These are phyloP conservation scores for Abrostola triplasia DNA, from an alignment of 2,888 invertebrate genomes.

Conservation along the genomic window DNA sequence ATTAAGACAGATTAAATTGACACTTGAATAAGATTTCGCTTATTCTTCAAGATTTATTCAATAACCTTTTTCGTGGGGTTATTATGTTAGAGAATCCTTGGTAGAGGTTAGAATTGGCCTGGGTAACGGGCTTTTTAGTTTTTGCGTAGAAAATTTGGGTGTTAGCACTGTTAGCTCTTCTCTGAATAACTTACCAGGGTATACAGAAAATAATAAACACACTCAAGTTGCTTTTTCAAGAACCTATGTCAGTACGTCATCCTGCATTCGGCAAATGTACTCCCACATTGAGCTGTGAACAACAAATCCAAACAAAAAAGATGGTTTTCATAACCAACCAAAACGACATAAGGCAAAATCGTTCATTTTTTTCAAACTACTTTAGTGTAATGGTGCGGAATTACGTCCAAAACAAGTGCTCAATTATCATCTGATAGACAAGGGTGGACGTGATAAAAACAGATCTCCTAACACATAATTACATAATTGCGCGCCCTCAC, in stretches of 20 bases:
- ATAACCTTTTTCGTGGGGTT: no score
- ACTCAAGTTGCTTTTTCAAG: neutral
- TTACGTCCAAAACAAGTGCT: conserved; percentile 84
- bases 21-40: no score
- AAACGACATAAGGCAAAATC: conserved; percentile 65
- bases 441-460: conserved; percentile 89
- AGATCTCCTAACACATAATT: conserved; percentile 88
- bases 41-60: no score
- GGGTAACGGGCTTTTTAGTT: no score
- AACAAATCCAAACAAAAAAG: conserved; percentile 3
- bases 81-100: no score
- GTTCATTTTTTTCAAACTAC: conserved; percentile 54
- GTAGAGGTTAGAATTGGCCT: no score
- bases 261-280: neutral
- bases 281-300: conserved; percentile 22
- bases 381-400: conserved; percentile 72
- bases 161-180: no score
- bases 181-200: no score
- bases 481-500: conserved; percentile 85
- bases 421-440: conserved; percentile 86
- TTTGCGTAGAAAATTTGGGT: no score
- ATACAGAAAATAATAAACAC: neutral
- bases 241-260: neutral
- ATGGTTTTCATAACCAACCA: conserved; percentile 14
- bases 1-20: no score